Conservation (phyloP, 2,797 vertebrate genomes). For the Anolis apletophallus region DNA sequence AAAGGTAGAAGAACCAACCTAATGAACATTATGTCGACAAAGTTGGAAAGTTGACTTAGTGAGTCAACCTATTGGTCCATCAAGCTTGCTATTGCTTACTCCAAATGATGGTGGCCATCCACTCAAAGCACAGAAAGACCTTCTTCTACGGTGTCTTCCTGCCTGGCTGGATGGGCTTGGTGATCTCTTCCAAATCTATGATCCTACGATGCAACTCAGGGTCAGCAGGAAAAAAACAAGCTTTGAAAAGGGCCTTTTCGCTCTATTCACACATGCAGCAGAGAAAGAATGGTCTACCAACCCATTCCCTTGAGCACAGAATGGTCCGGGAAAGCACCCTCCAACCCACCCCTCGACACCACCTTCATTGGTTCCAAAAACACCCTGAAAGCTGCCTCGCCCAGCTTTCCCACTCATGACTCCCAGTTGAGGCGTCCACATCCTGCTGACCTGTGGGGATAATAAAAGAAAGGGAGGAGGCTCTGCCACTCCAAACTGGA, state of each 20-base stretch:
- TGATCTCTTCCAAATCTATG: too few relatives aligned
- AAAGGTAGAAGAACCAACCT: too few relatives aligned
- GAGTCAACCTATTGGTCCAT: too few relatives aligned
- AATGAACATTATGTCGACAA: background rate
- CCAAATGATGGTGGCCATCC: background rate
- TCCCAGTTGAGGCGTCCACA: background rate
- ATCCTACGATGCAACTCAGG: accelerated
- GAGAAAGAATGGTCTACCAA: background rate
- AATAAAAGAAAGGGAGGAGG: background rate
- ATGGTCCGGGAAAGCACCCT: background rate
- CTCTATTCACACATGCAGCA: background rate
- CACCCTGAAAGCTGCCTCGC: background rate
- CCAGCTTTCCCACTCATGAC: background rate
- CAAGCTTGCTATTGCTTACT: background rate
- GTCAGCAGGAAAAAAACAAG: background rate
- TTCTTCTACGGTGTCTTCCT: too few relatives aligned
- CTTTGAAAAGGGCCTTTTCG: background rate
- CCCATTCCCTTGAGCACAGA: background rate
- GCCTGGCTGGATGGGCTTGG: too few relatives aligned
- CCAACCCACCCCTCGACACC: background rate
- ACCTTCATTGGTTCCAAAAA: background rate
- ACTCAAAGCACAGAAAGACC: too few relatives aligned
- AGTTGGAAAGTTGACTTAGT: background rate
- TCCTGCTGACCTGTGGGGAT: background rate
- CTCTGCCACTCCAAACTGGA: background rate